Percentiles rank a stretch among this genome's conserved stretches.
These are phyloP conservation scores for Pseudopipra pipra DNA, from an alignment of 2,113 vertebrate species.

Conservation along the genomic window DNA sequence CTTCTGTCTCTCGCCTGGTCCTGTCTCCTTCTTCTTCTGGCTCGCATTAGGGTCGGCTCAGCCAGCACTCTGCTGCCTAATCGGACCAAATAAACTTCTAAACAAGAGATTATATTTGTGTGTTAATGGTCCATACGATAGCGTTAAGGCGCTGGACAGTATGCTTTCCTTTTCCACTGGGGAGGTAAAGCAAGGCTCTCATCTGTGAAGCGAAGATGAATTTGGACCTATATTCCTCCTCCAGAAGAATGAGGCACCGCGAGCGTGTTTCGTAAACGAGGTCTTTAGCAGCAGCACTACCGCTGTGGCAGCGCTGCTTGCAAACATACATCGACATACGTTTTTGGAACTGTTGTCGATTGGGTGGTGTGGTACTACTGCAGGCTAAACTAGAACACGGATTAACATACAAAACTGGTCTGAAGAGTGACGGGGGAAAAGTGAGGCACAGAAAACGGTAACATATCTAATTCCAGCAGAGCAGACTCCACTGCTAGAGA, in stretches of 20 bases:
- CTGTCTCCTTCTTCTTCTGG: not conserved
- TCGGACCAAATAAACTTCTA: not conserved
- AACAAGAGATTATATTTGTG: not conserved
- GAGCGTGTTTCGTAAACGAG: not conserved
- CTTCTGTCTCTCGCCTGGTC: not conserved
- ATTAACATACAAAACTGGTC: not conserved
- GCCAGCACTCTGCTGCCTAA: not conserved
- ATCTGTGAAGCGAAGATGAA: not conserved
- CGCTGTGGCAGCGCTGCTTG: not conserved
- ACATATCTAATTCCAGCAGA: not conserved
- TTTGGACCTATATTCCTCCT: fast-evolving
- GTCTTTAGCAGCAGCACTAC: not conserved
- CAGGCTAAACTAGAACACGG: not conserved
- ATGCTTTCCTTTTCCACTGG: not conserved
- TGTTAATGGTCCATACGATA: not conserved
- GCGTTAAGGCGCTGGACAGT: not conserved
- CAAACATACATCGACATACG: not conserved
- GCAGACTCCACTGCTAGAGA: not conserved
- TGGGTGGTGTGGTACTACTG: not conserved
- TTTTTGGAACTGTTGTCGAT: not conserved
- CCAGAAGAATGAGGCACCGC: not conserved
- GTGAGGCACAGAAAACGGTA: not conserved
- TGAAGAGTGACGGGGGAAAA: not conserved
- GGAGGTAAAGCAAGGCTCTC: not conserved
- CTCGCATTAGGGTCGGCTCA: not conserved